These are phyloP conservation scores for Epinephelus fuscoguttatus DNA, from an alignment of 2,113 vertebrate genomes.

Conservation along the genomic window DNA sequence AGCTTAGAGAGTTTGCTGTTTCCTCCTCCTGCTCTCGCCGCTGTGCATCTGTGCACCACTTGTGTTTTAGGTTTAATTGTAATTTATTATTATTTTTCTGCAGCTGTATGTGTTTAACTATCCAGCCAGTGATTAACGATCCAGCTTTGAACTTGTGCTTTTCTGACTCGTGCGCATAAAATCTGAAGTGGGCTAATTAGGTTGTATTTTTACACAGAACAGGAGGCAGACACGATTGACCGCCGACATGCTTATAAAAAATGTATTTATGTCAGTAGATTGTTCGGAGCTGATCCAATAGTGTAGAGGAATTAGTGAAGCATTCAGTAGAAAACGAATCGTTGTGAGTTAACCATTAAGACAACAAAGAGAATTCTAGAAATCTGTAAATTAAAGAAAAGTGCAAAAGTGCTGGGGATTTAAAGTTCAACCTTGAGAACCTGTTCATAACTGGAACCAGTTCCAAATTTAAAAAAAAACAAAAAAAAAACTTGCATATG, in stretches of 20 bases:
- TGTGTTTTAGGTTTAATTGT: constrained; percentile 41
- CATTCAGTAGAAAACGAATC: constrained; percentile 12
- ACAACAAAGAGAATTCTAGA: neutral
- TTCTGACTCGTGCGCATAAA: constrained; percentile 39
- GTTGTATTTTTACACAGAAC: constrained; percentile 39
- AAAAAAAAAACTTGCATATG: neutral
- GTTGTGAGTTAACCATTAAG: neutral
- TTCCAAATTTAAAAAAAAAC: neutral
- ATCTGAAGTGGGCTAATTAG: constrained; percentile 64
- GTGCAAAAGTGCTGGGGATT: neutral
- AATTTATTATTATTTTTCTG: constrained; percentile 29
- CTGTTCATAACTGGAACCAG: neutral
- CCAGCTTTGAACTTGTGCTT: constrained; percentile 42
- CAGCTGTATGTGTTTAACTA: constrained; percentile 49
- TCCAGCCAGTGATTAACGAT: constrained; percentile 44
- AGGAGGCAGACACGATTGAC: constrained; percentile 16
- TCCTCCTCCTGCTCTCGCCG: constrained; percentile 36
- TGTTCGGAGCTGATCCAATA: neutral
- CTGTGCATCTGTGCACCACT: constrained; percentile 50
- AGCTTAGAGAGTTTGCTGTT: constrained; percentile 19
- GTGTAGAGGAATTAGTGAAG: constrained; percentile 19
- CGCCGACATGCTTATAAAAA: constrained; percentile 1
- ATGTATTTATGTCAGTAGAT: constrained; percentile 16
- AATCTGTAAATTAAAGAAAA: neutral
- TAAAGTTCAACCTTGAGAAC: neutral